Evolutionary conservation across 53 echinoderm and acorn worm genomes (phyloP).

Genomic region (Crossaster papposus): DNA sequence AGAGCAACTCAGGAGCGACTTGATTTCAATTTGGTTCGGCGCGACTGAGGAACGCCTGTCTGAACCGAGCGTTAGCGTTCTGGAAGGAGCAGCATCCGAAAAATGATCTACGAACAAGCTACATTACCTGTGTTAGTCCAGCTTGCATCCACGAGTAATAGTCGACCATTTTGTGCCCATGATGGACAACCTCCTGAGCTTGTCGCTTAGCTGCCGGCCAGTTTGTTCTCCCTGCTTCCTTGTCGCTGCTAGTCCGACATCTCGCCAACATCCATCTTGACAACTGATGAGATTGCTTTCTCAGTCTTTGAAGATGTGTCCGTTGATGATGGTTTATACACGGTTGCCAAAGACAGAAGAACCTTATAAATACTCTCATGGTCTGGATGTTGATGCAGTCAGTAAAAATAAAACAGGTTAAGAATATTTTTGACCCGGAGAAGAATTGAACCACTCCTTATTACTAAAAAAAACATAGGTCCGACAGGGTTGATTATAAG

Average conservation of each 20-base stretch:
- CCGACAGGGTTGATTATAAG: too few relatives aligned
- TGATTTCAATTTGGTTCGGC: too few relatives aligned
- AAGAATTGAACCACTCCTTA: too few relatives aligned
- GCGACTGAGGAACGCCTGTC: too few relatives aligned
- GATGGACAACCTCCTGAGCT: not conserved
- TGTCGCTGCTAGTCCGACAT: not conserved
- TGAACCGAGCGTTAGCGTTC: not conserved
- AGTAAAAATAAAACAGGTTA: not conserved
- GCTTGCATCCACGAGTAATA: conserved; percentile 49
- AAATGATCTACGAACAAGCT: not conserved
- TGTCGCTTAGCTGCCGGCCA: conserved; percentile 30
- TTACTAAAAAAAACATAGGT: too few relatives aligned
- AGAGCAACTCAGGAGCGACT: too few relatives aligned
- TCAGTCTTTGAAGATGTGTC: not conserved
- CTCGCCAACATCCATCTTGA: not conserved
- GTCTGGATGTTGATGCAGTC: not conserved
- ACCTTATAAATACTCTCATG: not conserved
- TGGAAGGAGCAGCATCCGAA: not conserved
- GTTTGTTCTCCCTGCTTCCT: not conserved
- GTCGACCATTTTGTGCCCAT: conserved; percentile 22
- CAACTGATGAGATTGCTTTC: not conserved
- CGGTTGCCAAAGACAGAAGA: not conserved
- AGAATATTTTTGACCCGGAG: too few relatives aligned
- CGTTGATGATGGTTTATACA: not conserved
- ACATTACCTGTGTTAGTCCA: conserved; percentile 8